A percentile compares a stretch with the other conserved stretches of the same genome.
These are phyloP conservation scores for Orthochromis indermauri DNA, from an alignment of 2,113 vertebrate genomes.

Conservation along the genomic window DNA sequence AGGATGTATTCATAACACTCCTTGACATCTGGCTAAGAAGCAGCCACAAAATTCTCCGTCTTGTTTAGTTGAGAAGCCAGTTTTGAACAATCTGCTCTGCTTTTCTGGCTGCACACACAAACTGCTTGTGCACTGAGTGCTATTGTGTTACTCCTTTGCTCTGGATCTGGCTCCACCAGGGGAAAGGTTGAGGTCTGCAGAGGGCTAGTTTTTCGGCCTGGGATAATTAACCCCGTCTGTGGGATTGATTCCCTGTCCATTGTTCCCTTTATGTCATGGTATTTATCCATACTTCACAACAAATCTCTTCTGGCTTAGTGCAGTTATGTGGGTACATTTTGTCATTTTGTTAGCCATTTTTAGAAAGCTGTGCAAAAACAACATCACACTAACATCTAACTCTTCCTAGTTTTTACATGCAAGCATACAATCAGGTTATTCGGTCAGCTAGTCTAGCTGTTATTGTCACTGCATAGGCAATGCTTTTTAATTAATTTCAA, in stretches of 20 bases:
- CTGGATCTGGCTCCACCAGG: neutral
- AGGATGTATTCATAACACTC: neutral
- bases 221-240: neutral
- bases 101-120: neutral
- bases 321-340: neutral
- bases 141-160: neutral
- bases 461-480: neutral
- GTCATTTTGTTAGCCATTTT: neutral
- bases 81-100: neutral
- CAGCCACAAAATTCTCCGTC: neutral
- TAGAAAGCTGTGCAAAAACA: neutral
- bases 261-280: neutral
- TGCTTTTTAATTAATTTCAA: neutral
- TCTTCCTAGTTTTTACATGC: neutral
- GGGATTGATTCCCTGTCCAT: neutral
- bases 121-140: neutral
- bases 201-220: neutral
- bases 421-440: neutral
- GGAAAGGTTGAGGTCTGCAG: neutral
- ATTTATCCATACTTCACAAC: neutral
- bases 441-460: neutral
- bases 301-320: neutral
- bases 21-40: neutral
- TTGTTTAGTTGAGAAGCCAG: neutral
- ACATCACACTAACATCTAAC: neutral